Evolutionary conservation across 2,888 invertebrate genomes (phyloP), one percentile per base, ranked within the genome.

Genomic region (Hydriomena furcata): DNA sequence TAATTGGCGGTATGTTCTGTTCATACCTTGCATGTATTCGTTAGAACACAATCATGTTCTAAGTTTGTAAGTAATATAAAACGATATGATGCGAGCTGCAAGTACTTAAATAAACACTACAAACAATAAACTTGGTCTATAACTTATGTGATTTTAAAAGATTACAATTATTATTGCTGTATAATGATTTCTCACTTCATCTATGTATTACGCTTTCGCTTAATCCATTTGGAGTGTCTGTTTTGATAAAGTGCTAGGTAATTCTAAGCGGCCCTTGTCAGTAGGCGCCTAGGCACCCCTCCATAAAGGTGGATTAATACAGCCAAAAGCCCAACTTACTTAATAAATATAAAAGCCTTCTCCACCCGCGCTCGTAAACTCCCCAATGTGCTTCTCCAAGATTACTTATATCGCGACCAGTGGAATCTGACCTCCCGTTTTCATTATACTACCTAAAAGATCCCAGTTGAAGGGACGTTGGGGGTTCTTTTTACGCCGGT

Each of bases 291-390:
- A 76, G 79, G 68, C 73, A 69, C 81, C 84, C 84, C 82, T 77
- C 79, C 73, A 86, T 87, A 87, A 89, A 89, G 89, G 88, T 89
- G 87, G 89, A 88, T 89, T 90, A 90, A 89, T 90, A 82, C 79
- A 76, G 74, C 87, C 89, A 71, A 90, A 88, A 89, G 88, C 88
- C 87, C 84, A 91, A 91, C 90, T 91, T 91, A 91, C 89, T 91
- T 91, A 91, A 91, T 91, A 91, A 91, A 91, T 91, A 91, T 91
- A 91, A 91, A 90, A 91, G 90, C 87, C 84, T 89, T 87, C 87
- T 78, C 84, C 86, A 72, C 85, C 83, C 83, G 78, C 65, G 77
- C 59, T 83, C 87, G 81, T 88, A 89, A 89, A 85, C 82, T 85
- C 77, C 87, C 88, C 85, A 86, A 85, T 81, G 79, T 74, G 82